These are phyloP conservation scores for Camponotus fellah DNA, from an alignment of 2,888 invertebrate genomes.

Conservation along the genomic window DNA sequence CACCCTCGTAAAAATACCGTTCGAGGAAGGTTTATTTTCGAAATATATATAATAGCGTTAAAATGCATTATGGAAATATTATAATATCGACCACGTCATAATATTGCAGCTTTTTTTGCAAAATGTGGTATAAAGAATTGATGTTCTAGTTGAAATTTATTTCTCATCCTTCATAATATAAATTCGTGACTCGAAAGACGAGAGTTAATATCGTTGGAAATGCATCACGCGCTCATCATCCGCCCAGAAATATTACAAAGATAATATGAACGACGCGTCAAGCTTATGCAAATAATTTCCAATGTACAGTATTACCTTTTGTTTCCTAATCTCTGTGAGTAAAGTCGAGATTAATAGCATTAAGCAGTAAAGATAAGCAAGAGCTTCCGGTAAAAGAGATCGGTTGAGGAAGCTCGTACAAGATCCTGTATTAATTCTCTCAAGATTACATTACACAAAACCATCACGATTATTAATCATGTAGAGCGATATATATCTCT, in stretches of 20 bases:
- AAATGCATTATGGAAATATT: neutral
- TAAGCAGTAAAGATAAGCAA: slow-evolving; percentile 38
- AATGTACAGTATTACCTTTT: neutral
- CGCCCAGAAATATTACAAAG: neutral
- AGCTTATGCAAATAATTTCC: slow-evolving; percentile 64
- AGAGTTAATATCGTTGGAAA: slow-evolving; percentile 19
- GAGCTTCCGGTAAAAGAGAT: slow-evolving; percentile 41
- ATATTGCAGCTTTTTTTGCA: neutral
- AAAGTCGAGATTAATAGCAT: slow-evolving; percentile 68
- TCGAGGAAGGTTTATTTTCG: neutral
- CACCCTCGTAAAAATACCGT: neutral
- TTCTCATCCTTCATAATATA: slow-evolving; percentile 15
- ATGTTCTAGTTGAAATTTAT: neutral
- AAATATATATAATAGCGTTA: neutral
- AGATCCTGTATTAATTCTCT: slow-evolving; percentile 30
- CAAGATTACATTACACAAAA: slow-evolving; percentile 40
- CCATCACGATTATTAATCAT: slow-evolving; percentile 34
- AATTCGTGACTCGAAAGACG: neutral
- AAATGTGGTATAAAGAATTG: neutral
- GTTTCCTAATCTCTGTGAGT: slow-evolving; percentile 36
- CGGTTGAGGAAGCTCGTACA: slow-evolving; percentile 9
- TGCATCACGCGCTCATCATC: neutral
- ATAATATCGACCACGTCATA: neutral
- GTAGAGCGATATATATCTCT: slow-evolving; percentile 29
- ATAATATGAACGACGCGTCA: slow-evolving; percentile 58